Evolutionary conservation across 2,888 invertebrate species (phyloP), one percentile per base, ranked within the genome.

Genomic region (Gisinianus flammeolus): DNA sequence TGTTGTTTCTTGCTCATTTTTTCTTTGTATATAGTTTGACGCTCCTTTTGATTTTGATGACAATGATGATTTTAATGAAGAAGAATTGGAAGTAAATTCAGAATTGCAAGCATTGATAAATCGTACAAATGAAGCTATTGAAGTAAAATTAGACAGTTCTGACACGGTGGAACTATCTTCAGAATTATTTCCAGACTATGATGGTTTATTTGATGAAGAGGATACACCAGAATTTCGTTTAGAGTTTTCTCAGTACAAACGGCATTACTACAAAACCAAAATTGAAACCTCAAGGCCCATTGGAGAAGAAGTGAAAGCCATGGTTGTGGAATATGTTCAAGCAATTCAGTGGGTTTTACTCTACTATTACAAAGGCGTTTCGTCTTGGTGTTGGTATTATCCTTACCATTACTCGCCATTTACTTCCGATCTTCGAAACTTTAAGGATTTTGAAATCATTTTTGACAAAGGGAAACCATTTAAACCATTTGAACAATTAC

Each of bases 341-440:
- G 98, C 97, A 0, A 92, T 99, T 70, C 98, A 98, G 85, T 99
- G 98, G 98, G 96, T 96, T 86, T 89, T 98, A 24, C 91, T 93
- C 86, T 99, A 99, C 87, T 99, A 99, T 87, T 98, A 97, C 88
- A 92, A 95, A 85, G 98, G 98, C 6, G 95, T 97, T 66, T 93
- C 94, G 72, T 97, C 97, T 0, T 99, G 99, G 99, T 94, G 95
- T 35, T 99, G 98, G 98, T 98, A 91, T 88, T 99, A 97, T 87
- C 97, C 97, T 0, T 94, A 95, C 86, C 98, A 99, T 87, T 99
- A 98, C 88, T 94, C 98, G 0, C 98, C 98, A 0, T 98, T 93
- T 86, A 93, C 97, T 84, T 97, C 97, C 2, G 98, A 98, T 87
- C 91, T 98, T 52, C 92, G 91, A 85, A 58, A 93, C 78, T 96